These are phyloP conservation scores for Pristis pectinata DNA, from an alignment of 2,797 vertebrate species.

Conservation along the genomic window DNA sequence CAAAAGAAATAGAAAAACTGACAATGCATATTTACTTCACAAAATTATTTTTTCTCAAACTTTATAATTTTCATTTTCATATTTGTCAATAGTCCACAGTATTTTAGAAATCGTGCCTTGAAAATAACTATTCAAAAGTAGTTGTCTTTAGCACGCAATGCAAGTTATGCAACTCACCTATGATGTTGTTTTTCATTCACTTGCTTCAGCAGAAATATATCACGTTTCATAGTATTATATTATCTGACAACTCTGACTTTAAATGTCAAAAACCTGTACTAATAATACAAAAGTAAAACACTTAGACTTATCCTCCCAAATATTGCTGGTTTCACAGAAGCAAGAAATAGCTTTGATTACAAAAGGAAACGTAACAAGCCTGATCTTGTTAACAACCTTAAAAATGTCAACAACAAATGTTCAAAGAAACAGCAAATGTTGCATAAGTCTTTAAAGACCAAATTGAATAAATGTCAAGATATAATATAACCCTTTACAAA, in stretches of 20 bases:
- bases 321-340: background rate
- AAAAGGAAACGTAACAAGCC: slow-evolving; percentile 12
- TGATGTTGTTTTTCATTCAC: background rate
- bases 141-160: background rate
- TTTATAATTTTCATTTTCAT: background rate
- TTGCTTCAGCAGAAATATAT: slow-evolving; percentile 3
- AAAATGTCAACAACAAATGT: slow-evolving; percentile 15
- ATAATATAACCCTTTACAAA: slow-evolving; percentile 5
- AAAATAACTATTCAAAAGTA: background rate
- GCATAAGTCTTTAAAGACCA: background rate
- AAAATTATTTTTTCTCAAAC: background rate
- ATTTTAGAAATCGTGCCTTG: background rate
- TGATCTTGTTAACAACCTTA: background rate
- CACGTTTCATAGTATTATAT: background rate
- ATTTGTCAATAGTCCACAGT: no score
- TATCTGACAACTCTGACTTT: background rate
- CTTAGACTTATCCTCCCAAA: background rate
- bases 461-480: slow-evolving; percentile 10
- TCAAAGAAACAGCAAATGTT: slow-evolving; percentile 6
- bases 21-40: background rate
- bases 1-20: background rate
- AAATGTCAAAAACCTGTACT: background rate
- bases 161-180: background rate
- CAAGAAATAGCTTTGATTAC: background rate
- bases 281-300: background rate